phyloP scores from a whole-genome alignment of 2,113 vertebrate species.

The Suncus etruscus region DNA sequence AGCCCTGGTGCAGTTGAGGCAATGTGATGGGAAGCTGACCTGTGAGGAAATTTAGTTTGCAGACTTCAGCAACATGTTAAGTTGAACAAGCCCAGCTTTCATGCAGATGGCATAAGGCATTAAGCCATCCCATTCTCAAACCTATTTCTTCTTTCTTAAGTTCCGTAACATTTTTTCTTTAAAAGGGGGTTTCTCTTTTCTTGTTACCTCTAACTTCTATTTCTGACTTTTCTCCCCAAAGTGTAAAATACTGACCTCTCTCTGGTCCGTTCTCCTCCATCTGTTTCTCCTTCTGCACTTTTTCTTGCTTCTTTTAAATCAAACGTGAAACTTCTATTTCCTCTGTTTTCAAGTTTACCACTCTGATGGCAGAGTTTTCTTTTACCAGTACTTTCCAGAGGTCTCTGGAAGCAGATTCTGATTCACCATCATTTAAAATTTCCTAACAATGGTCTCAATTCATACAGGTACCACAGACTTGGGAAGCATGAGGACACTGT shows the following conservation, averaged over 20 bases:
- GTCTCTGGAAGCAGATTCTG: neutral
- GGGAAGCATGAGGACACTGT: neutral
- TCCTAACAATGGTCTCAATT: neutral
- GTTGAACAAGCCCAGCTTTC: neutral
- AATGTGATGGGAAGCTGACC: neutral
- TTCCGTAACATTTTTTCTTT: too few relatives aligned
- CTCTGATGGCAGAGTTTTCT: neutral
- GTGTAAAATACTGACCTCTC: neutral
- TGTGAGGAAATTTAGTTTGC: neutral
- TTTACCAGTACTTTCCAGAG: neutral
- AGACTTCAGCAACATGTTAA: neutral
- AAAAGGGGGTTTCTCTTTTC: too few relatives aligned
- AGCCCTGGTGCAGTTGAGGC: too few relatives aligned
- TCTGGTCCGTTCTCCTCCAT: neutral
- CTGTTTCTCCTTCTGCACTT: neutral
- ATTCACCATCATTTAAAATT: neutral
- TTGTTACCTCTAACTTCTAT: neutral
- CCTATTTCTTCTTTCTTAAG: neutral
- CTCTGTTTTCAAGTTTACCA: neutral
- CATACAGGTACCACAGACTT: neutral
- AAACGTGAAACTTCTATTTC: neutral
- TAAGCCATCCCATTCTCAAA: neutral
- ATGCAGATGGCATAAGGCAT: neutral
- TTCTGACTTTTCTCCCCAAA: neutral
- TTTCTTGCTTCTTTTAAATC: neutral